A percentile compares a stretch with the other conserved stretches of the same genome.
These are phyloP conservation scores for Larimichthys polyactis DNA, from an alignment of 2,113 vertebrate genomes.

Conservation along the genomic window DNA sequence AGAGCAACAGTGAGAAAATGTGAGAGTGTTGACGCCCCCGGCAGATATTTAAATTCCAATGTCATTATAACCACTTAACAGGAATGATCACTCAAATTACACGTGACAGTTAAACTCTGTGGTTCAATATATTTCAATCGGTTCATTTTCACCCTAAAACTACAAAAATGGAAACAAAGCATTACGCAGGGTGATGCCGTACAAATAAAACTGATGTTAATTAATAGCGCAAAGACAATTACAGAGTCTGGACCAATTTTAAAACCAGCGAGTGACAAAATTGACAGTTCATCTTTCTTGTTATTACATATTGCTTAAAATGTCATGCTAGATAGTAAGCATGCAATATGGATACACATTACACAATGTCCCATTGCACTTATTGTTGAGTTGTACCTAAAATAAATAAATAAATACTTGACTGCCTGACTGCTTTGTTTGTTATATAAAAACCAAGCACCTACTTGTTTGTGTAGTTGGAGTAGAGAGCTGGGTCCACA, in stretches of 20 bases:
- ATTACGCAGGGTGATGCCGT: not conserved
- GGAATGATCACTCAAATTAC: not conserved
- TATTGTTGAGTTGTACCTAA: not conserved
- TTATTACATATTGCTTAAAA: not conserved
- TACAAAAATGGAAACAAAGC: not conserved
- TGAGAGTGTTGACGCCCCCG: not conserved
- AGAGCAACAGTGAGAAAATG: not conserved
- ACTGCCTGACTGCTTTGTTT: not conserved
- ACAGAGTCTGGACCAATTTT: not conserved
- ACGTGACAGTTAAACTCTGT: not conserved
- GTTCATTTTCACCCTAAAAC: not conserved
- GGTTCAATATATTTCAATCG: not conserved
- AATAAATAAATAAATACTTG: not conserved
- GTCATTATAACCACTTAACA: not conserved
- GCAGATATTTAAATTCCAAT: not conserved
- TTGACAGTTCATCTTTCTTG: not conserved
- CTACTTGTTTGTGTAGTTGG: slow-evolving; percentile 78
- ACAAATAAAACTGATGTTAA: not conserved
- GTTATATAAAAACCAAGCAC: not conserved
- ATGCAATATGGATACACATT: not conserved
- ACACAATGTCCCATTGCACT: not conserved
- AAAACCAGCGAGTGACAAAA: not conserved
- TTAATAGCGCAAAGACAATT: not conserved
- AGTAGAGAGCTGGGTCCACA: slow-evolving; percentile 89
- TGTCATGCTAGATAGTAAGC: not conserved